Evolutionary conservation across 2,888 invertebrate genomes (phyloP).

Genomic region (Patella depressa): DNA sequence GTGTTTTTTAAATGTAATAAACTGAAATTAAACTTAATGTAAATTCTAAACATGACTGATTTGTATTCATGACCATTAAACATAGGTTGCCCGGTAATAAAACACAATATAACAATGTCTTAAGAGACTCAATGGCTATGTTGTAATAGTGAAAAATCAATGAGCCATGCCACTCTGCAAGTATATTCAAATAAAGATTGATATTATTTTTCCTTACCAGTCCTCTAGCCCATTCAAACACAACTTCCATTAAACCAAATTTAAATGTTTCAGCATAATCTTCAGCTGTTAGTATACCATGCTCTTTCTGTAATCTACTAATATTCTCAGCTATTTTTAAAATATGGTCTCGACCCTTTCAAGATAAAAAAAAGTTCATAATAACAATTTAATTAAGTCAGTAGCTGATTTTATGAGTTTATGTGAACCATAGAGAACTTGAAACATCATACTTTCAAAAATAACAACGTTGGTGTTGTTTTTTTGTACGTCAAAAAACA

Average conservation of each 20-base stretch:
- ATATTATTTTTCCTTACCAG: conserved; percentile 75
- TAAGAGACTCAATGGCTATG: background rate
- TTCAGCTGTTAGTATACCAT: conserved; percentile 75
- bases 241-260: conserved; percentile 93
- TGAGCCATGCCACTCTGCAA: background rate
- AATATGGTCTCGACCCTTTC: conserved; percentile 81
- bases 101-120: background rate
- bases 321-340: conserved; percentile 80
- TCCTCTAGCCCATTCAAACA: conserved; percentile 95
- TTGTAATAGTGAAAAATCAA: background rate
- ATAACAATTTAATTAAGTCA: background rate
- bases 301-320: conserved; percentile 78
- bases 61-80: too few species aligned
- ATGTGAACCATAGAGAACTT: too few species aligned
- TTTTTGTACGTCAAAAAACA: too few species aligned
- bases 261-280: conserved; percentile 80
- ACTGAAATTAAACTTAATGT: too few species aligned
- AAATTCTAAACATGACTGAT: too few species aligned
- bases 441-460: too few species aligned
- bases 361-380: conserved; percentile 7
- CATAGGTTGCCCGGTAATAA: background rate
- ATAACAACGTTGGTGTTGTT: too few species aligned
- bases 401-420: too few species aligned
- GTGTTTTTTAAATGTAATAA: too few species aligned
- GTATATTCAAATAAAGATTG: background rate